phyloP scores from a whole-genome alignment of 2,797 vertebrate genomes.

The Lagodon rhomboides region DNA sequence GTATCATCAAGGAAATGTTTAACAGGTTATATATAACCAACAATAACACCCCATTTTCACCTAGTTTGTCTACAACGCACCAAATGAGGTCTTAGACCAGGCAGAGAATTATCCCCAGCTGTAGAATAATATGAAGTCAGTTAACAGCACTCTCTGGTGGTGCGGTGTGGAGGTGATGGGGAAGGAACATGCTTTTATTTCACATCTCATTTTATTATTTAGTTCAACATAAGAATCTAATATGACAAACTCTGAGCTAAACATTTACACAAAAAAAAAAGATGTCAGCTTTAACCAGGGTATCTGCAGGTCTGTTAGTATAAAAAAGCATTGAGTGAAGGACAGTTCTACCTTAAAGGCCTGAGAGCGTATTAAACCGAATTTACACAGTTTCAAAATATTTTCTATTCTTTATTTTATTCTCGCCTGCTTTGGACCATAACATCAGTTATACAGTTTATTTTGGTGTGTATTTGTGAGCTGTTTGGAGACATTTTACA shows the following conservation, averaged over 20 bases:
- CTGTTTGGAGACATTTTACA: neutral
- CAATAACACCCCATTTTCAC: too few species aligned
- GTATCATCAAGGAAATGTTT: neutral
- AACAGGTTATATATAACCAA: neutral
- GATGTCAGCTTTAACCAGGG: neutral
- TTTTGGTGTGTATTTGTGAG: neutral
- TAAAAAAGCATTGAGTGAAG: neutral
- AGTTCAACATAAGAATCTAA: neutral
- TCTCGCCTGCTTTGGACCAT: neutral
- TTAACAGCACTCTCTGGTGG: conserved; percentile 17
- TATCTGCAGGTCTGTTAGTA: neutral
- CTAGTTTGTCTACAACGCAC: neutral
- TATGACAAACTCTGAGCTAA: neutral
- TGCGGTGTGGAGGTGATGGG: neutral
- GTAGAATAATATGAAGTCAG: neutral
- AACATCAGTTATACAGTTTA: neutral
- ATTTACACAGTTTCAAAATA: neutral
- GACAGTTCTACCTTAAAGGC: neutral
- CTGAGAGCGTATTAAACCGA: too few species aligned
- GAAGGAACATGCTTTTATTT: neutral
- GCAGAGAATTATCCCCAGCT: neutral
- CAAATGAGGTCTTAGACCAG: neutral
- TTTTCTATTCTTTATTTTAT: neutral
- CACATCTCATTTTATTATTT: neutral
- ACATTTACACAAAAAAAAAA: neutral